Evolutionary conservation across 2,113 vertebrate genomes (phyloP).

Genomic region (Meriones unguiculatus): DNA sequence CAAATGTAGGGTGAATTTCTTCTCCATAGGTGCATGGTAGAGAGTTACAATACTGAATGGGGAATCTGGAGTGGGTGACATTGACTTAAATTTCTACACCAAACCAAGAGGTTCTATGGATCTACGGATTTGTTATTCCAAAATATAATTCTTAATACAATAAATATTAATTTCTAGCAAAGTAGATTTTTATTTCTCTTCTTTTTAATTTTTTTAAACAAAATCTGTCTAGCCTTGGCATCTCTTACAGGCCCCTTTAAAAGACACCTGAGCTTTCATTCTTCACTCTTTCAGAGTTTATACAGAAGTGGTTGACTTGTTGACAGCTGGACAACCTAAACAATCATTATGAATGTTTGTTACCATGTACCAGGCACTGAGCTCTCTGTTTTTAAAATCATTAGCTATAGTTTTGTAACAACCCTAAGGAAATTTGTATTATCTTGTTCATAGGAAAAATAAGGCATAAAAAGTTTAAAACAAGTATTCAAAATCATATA

Average conservation of each 20-base stretch:
- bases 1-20: background rate
- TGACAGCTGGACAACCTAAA: background rate
- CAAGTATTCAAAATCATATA: conserved; percentile 27
- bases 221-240: background rate
- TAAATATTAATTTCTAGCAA: background rate
- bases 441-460: conserved; percentile 29
- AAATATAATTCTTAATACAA: conserved; percentile 24
- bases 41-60: background rate
- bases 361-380: background rate
- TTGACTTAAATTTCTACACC: conserved; percentile 17
- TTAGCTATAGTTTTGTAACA: conserved; percentile 17
- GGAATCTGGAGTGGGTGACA: background rate
- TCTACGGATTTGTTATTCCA: background rate
- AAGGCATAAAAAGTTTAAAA: conserved; percentile 10
- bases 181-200: conserved; percentile 20
- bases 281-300: background rate
- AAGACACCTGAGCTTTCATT: background rate
- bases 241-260: background rate
- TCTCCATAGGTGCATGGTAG: background rate
- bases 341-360: background rate
- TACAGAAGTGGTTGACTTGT: background rate
- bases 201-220: conserved; percentile 33
- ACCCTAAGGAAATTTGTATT: background rate
- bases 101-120: background rate
- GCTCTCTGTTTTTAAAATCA: background rate